phyloP scores from a whole-genome alignment of 2,888 invertebrate genomes.

The Cryptocephalus primarius region DNA sequence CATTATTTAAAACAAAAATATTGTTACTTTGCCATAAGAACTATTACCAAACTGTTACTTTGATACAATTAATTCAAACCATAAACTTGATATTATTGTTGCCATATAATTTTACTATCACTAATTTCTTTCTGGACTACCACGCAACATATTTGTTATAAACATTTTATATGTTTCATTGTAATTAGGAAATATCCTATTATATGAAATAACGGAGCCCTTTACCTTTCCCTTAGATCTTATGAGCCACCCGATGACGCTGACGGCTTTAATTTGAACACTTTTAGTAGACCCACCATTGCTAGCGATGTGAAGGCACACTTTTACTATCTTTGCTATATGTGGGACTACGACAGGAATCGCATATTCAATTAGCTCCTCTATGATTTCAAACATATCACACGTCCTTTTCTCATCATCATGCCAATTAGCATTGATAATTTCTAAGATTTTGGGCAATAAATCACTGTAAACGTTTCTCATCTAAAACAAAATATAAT shows the following conservation, averaged over 20 bases:
- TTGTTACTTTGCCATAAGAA: too few relatives aligned
- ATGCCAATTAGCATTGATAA: conserved; percentile 46
- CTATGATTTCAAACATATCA: conserved; percentile 52
- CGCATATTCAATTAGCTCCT: conserved; percentile 53
- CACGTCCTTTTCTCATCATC: conserved; percentile 50
- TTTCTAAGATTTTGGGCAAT: conserved; percentile 51
- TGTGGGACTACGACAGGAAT: conserved; percentile 51
- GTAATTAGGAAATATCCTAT: too few relatives aligned
- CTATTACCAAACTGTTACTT: too few relatives aligned
- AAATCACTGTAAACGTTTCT: conserved; percentile 47
- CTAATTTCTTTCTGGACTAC: too few relatives aligned
- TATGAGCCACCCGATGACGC: conserved; percentile 52
- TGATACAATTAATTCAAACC: too few relatives aligned
- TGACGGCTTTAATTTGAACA: conserved; percentile 57
- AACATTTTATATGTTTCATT: too few relatives aligned
- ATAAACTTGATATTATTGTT: too few relatives aligned
- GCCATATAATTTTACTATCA: too few relatives aligned
- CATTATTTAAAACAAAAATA: too few relatives aligned
- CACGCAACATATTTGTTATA: too few relatives aligned
- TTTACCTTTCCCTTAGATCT: conserved; percentile 58
- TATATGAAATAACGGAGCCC: too few relatives aligned
- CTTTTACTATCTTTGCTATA: conserved; percentile 50
- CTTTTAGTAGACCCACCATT: conserved; percentile 46
- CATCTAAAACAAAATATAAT: conserved; percentile 34
- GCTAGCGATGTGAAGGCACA: conserved; percentile 53